Percentiles rank a stretch among this genome's conserved stretches.
phyloP scores from a whole-genome alignment of 2,797 vertebrate genomes.

The Acropternis orthonyx region DNA sequence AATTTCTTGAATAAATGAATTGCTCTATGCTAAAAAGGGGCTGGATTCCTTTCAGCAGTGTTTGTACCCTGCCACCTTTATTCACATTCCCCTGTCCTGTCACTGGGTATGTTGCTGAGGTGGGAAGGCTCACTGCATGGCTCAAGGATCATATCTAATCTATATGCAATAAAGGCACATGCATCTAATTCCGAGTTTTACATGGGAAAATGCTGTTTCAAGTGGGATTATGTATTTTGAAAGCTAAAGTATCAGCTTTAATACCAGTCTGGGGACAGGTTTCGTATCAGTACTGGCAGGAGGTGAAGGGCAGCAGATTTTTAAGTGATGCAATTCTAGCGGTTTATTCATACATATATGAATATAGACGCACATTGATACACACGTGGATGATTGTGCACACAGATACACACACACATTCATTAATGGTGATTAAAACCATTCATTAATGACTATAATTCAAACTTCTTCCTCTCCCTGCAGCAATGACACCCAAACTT shows the following conservation, averaged over 20 bases:
- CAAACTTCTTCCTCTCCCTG: not conserved
- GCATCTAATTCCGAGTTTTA: not conserved
- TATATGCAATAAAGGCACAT: not conserved
- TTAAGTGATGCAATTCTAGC: not conserved
- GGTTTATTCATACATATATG: accelerated
- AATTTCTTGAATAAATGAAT: not conserved
- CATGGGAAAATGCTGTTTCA: not conserved
- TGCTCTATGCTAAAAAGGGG: not conserved
- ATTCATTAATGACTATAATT: not conserved
- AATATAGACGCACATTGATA: not conserved
- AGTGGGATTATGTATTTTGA: not conserved
- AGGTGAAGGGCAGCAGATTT: not conserved
- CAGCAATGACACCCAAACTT: not conserved
- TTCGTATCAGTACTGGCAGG: not conserved
- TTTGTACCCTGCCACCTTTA: not conserved
- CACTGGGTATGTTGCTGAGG: not conserved
- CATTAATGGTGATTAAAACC: no score
- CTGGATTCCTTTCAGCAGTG: not conserved
- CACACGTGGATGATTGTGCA: accelerated
- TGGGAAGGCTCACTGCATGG: not conserved
- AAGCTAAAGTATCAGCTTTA: not conserved
- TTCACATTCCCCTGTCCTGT: not conserved
- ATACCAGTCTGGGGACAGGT: not conserved
- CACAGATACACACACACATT: not conserved
- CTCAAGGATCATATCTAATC: not conserved